Evolutionary conservation across 2,113 vertebrate genomes (phyloP), one percentile per base, ranked within the genome.

Genomic region (Colaptes auratus): DNA sequence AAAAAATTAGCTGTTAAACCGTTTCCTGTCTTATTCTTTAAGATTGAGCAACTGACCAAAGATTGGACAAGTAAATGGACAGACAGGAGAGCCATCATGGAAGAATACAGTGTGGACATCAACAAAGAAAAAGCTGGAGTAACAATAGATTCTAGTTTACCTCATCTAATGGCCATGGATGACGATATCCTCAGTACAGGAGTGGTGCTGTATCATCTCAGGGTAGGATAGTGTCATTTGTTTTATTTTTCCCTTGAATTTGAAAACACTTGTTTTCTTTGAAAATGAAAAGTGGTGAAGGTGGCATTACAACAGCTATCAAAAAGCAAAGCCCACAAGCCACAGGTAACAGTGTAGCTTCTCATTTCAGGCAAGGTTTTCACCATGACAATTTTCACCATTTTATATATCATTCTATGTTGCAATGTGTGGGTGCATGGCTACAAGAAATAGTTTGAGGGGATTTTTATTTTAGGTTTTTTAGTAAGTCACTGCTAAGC

Each of bases 151-250:
- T 99, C 98, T 36, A 98, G 97, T 91, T 97, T 98, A 88, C 99
- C 99, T 19, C 99, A 99, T 96, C 97, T 99, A 44, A 98, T 99
- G 76, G 97, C 98, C 17, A 95, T 99, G 93, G 98, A 99, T 67
- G 97, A 98, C 18, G 99, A 99, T 18, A 98, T 99, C 67, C 98
- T 99, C 89, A 99, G 98, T 96, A 99, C 99, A 12, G 98, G 98
- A 44, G 98, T 99, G 15, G 98, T 98, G 84, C 98, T 99, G 10
- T 99, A 99, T 95, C 98, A 99, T 94, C 99, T 99, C 96, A 98
- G 98, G 99, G 99, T 99, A 97, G 96, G 98, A 86, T 58, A 25
- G 6, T 36, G 33, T 73, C 48, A 58, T 39, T 53, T 77, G 19
- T 59, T 74, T 90, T 25, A 19, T 82, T 95, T 88, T 89, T 75